These are phyloP conservation scores for Lophochroa leadbeateri DNA, from an alignment of 2,113 vertebrate genomes.

Conservation along the genomic window DNA sequence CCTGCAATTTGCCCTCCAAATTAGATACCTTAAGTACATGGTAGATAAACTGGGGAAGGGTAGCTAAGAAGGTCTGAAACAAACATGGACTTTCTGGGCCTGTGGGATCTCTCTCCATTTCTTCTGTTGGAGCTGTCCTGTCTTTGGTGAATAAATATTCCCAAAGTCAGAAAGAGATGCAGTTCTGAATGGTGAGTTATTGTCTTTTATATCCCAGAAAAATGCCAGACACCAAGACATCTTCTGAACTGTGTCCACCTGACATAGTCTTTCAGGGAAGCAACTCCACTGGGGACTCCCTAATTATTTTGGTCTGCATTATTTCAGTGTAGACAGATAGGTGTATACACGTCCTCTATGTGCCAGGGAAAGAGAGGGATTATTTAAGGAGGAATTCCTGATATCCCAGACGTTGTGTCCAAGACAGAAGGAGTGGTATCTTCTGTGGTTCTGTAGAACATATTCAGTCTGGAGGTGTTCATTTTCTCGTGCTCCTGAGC, in stretches of 20 bases:
- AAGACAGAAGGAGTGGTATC: not conserved
- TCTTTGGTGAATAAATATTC: not conserved
- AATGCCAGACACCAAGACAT: not conserved
- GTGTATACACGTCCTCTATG: not conserved
- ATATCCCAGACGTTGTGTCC: not conserved
- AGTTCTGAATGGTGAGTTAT: not conserved
- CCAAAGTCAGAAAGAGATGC: not conserved
- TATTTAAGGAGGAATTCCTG: not conserved
- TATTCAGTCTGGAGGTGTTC: not conserved
- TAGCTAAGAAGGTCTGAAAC: not conserved
- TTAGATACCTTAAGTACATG: not conserved
- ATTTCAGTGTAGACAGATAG: not conserved
- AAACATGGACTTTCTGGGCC: not conserved
- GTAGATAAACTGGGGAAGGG: not conserved
- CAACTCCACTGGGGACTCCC: fast-evolving
- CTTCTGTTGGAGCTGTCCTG: not conserved
- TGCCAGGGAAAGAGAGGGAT: not conserved
- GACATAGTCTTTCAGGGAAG: not conserved
- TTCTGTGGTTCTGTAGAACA: not conserved
- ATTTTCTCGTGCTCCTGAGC: not conserved
- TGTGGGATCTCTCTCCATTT: not conserved
- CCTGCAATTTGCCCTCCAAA: not conserved
- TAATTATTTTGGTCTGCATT: not conserved
- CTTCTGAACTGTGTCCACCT: not conserved
- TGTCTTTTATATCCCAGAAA: not conserved